These are phyloP conservation scores for Microctenopoma stevenorrisi DNA, from an alignment of 2,797 vertebrate genomes.

Conservation along the genomic window DNA sequence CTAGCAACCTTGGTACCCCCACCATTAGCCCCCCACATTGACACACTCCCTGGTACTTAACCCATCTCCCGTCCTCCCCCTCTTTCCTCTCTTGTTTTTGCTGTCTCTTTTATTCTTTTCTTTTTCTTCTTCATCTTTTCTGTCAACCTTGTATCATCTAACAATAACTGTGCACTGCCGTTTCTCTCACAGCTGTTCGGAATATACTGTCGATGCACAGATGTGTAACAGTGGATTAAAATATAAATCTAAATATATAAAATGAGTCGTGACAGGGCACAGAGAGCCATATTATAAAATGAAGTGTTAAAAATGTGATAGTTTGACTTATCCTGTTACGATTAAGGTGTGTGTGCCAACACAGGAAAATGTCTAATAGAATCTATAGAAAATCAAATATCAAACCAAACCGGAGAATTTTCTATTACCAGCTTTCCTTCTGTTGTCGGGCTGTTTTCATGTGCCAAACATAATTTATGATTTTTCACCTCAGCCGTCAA, in stretches of 20 bases:
- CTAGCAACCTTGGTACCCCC: conserved; percentile 84
- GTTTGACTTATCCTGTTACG: background rate
- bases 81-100: conserved; percentile 58
- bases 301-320: background rate
- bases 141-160: conserved; percentile 40
- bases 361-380: background rate
- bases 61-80: conserved; percentile 51
- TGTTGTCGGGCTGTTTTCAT: conserved; percentile 58
- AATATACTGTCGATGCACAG: conserved; percentile 53
- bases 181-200: conserved; percentile 53
- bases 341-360: background rate
- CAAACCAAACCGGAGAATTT: conserved; percentile 12
- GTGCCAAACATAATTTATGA: conserved; percentile 68
- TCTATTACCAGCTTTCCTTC: conserved; percentile 37
- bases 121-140: conserved; percentile 61
- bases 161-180: conserved; percentile 60
- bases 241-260: background rate
- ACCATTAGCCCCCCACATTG: conserved; percentile 76
- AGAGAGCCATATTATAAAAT: background rate
- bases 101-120: conserved; percentile 57
- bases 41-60: conserved; percentile 67
- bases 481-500: conserved; percentile 67
- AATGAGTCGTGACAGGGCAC: background rate
- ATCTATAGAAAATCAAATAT: conserved; percentile 5
- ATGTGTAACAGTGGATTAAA: background rate